Conservation (phyloP, 1,140 invertebrate species). For the Meteorus sp. region DNA sequence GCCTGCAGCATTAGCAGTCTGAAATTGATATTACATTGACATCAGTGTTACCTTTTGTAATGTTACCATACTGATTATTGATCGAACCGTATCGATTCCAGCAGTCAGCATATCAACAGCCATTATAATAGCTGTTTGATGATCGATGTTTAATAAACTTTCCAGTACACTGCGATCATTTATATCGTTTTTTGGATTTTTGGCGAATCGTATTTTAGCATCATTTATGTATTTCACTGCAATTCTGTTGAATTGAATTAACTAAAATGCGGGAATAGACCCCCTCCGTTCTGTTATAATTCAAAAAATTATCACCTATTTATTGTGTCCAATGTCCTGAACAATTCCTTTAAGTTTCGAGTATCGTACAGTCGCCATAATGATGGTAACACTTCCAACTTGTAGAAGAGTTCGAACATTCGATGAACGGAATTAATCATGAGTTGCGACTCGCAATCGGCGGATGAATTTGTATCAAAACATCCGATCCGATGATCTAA, state of each 20-base stretch:
- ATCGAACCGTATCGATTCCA: conserved; percentile 73
- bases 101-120: conserved; percentile 74
- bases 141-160: conserved; percentile 59
- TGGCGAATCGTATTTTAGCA: conserved; percentile 46
- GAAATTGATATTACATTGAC: conserved; percentile 23
- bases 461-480: conserved; percentile 55
- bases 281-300: not conserved
- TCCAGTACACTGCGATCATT: conserved; percentile 60
- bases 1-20: conserved; percentile 45
- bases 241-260: conserved; percentile 32
- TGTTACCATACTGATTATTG: conserved; percentile 12
- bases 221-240: conserved; percentile 44
- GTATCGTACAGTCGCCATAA: conserved; percentile 67
- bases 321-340: conserved; percentile 50
- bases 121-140: conserved; percentile 64
- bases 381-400: conserved; percentile 66
- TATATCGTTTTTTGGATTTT: conserved; percentile 32
- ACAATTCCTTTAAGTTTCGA: conserved; percentile 60
- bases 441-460: conserved; percentile 60
- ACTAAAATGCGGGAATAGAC: conserved; percentile 1
- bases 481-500: conserved; percentile 69
- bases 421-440: conserved; percentile 65
- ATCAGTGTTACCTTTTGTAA: conserved; percentile 7
- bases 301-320: conserved; percentile 33
- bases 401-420: conserved; percentile 63